These are phyloP conservation scores for Drosophila bipectinata DNA, from an alignment of 1,140 invertebrate genomes.

Conservation along the genomic window DNA sequence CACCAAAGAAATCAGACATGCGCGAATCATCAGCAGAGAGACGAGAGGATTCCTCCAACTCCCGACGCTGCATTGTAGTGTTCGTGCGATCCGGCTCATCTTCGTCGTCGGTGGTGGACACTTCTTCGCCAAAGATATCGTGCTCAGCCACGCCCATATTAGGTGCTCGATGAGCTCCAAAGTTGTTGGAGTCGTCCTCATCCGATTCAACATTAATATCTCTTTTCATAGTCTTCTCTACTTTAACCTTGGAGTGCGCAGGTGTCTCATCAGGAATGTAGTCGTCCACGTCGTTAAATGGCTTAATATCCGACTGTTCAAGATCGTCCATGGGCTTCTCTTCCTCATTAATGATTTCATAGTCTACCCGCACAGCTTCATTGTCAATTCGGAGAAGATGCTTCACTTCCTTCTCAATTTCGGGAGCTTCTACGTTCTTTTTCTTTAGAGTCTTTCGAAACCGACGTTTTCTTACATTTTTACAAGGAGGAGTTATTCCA, in stretches of 20 bases:
- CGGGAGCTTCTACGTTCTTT: conserved; percentile 98
- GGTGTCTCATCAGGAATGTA: conserved; percentile 76
- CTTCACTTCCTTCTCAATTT: conserved; percentile 99
- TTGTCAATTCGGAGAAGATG: conserved; percentile 95
- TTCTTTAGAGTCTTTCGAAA: conserved; percentile 98
- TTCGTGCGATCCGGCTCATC: conserved; percentile 85
- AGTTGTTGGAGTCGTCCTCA: conserved; percentile 75
- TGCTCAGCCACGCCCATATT: conserved; percentile 87
- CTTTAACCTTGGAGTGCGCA: conserved; percentile 60
- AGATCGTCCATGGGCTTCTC: conserved; percentile 85
- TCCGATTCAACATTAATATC: conserved; percentile 83
- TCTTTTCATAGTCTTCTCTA: conserved; percentile 57
- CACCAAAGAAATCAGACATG: conserved; percentile 88
- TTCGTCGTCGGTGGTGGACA: conserved; percentile 93
- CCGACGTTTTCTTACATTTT: conserved; percentile 96
- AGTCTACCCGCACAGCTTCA: conserved; percentile 94
- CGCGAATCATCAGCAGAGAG: conserved; percentile 90
- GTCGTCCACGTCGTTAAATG: conserved; percentile 86
- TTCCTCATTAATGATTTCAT: conserved; percentile 97
- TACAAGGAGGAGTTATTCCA: conserved; percentile 96
- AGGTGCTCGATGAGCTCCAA: conserved; percentile 55
- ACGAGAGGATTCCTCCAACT: conserved; percentile 91
- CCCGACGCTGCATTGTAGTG: conserved; percentile 86
- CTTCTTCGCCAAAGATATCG: conserved; percentile 94
- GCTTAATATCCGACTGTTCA: conserved; percentile 84